Percentiles rank a stretch among this genome's conserved stretches.
Conservation (phyloP, 2,113 vertebrate genomes). For the Pteropus alecto region DNA sequence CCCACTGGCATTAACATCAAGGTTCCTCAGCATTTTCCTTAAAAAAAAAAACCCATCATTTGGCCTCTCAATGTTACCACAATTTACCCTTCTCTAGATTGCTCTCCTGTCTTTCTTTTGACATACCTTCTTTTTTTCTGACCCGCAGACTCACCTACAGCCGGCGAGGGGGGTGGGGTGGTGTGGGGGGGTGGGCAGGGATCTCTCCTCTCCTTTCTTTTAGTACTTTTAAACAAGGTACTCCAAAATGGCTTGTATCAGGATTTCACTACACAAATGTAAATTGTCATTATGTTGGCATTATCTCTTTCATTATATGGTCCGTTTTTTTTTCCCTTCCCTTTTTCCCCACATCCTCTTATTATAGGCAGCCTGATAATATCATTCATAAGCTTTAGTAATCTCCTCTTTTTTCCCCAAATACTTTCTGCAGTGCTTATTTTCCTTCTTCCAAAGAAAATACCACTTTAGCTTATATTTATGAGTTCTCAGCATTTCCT, state of each 20-base stretch:
- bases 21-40: neutral
- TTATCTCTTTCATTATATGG: neutral
- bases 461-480: neutral
- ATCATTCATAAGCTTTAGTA: neutral
- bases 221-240: neutral
- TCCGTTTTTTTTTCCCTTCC: neutral
- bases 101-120: neutral
- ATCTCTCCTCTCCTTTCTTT: neutral
- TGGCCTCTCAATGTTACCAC: neutral
- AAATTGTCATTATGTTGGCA: neutral
- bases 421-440: neutral
- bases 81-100: neutral
- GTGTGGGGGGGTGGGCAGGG: too few relatives aligned
- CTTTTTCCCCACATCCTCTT: neutral
- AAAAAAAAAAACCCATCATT: neutral
- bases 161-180: too few relatives aligned
- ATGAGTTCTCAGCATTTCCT: neutral
- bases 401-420: neutral
- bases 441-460: slow-evolving; percentile 38
- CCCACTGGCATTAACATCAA: neutral
- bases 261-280: neutral
- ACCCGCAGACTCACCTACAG: neutral
- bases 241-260: neutral
- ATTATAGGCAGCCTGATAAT: neutral
- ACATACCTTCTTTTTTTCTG: neutral